Evolutionary conservation across 2,113 vertebrate species (phyloP), one percentile per base, ranked within the genome.

Genomic region (Paraplagusia blochii): DNA sequence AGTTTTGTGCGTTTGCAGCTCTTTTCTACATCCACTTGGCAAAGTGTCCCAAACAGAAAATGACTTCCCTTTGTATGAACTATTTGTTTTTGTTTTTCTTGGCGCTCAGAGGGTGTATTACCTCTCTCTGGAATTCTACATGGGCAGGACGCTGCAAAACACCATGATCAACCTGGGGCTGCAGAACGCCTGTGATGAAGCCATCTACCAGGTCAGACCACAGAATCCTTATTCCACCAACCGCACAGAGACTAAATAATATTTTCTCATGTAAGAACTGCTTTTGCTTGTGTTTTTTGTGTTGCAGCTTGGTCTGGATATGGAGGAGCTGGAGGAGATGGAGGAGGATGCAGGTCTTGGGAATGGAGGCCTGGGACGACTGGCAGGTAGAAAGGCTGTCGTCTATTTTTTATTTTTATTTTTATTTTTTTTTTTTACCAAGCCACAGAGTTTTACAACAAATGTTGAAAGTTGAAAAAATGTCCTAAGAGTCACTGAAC

Each of bases 161-260:
- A 98, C 96, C 8, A 98, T 98, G 96, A 93, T 98, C 57, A 98
- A 97, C 88, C 88, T 98, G 51, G 96, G 96, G 10, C 86, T 98
- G 82, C 95, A 98, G 80, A 98, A 96, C 0, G 94, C 96, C 68
- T 97, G 96, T 1, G 95, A 98, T 0, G 96, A 98, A 65, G 94
- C 96, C 11, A 86, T 98, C 74, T 98, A 98, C 72, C 96, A 98
- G 93, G 95, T 98, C 82, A 66, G 75, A 35, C 1, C 3, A 5
- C 10, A 36, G 18, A 17, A 12, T 5, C 11, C 9, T 13, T 0
- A 4, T 16, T 38, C 8, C 39, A 13, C 7, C 15, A 0, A 36
- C 10, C 12, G 10, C 9, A 33, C 6, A 48, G 29, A 13, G 11
- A 22, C 12, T 14, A 2, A 47, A 3, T 11, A 7, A 6, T 29